phyloP scores from a whole-genome alignment of 2,113 vertebrate genomes.

The Urocitellus parryii region DNA sequence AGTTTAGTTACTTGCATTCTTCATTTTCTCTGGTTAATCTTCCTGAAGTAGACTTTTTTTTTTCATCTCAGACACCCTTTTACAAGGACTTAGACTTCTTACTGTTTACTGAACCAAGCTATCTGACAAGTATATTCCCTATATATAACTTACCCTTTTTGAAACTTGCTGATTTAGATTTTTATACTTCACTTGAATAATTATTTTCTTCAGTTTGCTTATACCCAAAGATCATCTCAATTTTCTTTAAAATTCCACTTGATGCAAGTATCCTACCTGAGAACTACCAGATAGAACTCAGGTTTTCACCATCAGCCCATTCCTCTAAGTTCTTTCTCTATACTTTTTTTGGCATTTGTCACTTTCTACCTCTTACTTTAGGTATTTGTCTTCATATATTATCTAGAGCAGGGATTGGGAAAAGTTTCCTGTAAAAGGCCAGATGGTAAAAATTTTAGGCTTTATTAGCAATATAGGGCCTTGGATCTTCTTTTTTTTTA shows the following conservation, averaged over 20 bases:
- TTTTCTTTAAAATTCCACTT: not conserved
- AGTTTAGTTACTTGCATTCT: not conserved
- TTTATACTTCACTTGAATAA: conserved; percentile 27
- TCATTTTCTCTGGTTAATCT: not conserved
- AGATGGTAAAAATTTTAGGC: not conserved
- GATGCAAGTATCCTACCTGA: not conserved
- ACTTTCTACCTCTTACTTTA: not conserved
- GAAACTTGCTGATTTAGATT: conserved; percentile 15
- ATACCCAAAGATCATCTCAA: not conserved
- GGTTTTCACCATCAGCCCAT: not conserved
- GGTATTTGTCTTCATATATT: not conserved
- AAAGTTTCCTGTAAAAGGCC: not conserved
- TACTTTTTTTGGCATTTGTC: not conserved
- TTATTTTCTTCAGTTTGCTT: conserved; percentile 3
- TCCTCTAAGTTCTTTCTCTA: not conserved
- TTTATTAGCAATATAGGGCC: not conserved
- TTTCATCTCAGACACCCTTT: not conserved
- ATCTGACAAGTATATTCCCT: not conserved
- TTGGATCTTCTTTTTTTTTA: not conserved
- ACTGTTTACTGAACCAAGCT: not conserved
- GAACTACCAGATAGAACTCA: not conserved
- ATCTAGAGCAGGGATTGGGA: not conserved
- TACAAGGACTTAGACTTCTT: not conserved
- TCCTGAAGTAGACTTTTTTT: not conserved
- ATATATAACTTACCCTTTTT: not conserved